Percentiles rank a stretch among this genome's conserved stretches.
phyloP scores from a whole-genome alignment of 1,140 invertebrate species.

The Trypoxylus dichotomus region DNA sequence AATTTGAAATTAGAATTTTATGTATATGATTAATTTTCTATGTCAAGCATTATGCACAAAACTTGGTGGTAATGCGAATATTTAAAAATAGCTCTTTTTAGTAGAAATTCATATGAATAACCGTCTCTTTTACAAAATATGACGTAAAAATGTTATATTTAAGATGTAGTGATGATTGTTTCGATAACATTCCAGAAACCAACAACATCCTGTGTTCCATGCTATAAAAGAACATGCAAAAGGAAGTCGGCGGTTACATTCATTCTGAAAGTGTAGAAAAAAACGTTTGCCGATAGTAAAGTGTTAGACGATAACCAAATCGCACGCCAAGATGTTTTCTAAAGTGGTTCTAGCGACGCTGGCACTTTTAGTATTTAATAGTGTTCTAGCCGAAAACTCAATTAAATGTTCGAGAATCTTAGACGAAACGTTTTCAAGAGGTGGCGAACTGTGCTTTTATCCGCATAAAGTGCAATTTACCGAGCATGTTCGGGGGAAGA shows the following conservation, averaged over 20 bases:
- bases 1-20: too few species aligned
- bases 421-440: background rate
- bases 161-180: background rate
- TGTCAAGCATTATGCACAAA: too few species aligned
- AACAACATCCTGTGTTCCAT: background rate
- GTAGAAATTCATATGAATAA: background rate
- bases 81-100: constrained; percentile 11
- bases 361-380: background rate
- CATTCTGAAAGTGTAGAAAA: background rate
- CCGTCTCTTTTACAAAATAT: background rate
- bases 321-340: background rate
- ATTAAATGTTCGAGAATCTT: background rate
- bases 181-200: background rate
- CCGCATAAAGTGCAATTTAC: constrained; percentile 15
- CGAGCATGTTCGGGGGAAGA: background rate
- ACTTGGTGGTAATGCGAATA: too few species aligned
- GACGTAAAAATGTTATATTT: constrained; percentile 6
- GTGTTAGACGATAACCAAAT: background rate
- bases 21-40: too few species aligned
- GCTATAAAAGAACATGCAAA: background rate
- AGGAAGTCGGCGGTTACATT: background rate
- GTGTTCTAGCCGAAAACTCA: background rate
- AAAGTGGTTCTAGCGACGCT: background rate
- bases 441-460: background rate
- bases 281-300: background rate